These are phyloP conservation scores for Rhabditophanes sp. DNA, from an alignment of 2,888 invertebrate species.

Conservation along the genomic window DNA sequence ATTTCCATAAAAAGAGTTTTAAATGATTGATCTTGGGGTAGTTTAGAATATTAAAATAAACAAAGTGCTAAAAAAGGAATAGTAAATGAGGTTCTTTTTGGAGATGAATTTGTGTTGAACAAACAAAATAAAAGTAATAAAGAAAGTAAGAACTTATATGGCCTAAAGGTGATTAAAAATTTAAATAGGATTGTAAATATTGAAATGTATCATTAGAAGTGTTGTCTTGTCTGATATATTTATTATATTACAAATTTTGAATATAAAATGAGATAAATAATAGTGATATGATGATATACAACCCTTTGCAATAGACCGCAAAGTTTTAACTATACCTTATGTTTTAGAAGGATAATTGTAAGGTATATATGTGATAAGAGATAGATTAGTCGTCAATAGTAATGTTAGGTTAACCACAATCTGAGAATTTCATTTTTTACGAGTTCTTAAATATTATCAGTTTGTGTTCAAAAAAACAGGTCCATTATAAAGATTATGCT, in stretches of 20 bases:
- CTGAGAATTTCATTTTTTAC: too few relatives aligned
- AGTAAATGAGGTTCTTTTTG: neutral
- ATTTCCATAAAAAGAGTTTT: conserved; percentile 1
- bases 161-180: conserved; percentile 3
- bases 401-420: too few relatives aligned
- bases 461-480: too few relatives aligned
- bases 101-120: neutral
- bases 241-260: neutral
- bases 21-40: neutral
- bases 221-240: neutral
- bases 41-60: neutral
- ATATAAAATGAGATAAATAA: neutral
- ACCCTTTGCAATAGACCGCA: too few relatives aligned
- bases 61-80: neutral
- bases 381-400: too few relatives aligned
- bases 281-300: neutral
- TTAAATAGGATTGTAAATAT: neutral
- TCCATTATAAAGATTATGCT: too few relatives aligned
- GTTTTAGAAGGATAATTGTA: too few relatives aligned
- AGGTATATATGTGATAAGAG: too few relatives aligned
- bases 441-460: too few relatives aligned
- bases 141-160: neutral
- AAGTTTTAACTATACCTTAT: too few relatives aligned
- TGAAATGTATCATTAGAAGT: neutral
- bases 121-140: conserved; percentile 1